Conservation (phyloP, 2,797 vertebrate genomes). For the Tiaroga cobitis region DNA sequence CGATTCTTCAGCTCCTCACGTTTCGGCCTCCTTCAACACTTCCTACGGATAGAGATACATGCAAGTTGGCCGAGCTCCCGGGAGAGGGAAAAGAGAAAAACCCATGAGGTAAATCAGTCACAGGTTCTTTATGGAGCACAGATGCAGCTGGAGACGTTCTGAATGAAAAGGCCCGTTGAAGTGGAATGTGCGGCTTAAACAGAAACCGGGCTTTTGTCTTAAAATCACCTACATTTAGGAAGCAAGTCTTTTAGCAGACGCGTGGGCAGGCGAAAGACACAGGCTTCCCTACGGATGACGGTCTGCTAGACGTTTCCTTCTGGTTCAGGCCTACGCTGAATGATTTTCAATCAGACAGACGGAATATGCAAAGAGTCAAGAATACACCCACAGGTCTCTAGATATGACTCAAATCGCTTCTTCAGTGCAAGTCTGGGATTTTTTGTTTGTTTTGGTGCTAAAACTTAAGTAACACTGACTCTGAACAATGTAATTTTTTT, state of each 20-base stretch:
- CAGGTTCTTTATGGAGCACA: conserved; percentile 65
- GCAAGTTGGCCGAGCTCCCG: conserved; percentile 33
- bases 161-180: conserved; percentile 70
- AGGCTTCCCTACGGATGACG: neutral
- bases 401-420: neutral
- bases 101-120: conserved; percentile 67
- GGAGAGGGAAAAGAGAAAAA: conserved; percentile 53
- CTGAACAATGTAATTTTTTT: neutral
- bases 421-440: neutral
- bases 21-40: conserved; percentile 36
- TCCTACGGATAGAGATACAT: conserved; percentile 30
- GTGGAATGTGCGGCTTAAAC: conserved; percentile 70
- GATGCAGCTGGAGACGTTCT: conserved; percentile 68
- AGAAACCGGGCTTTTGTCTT: conserved; percentile 74
- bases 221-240: conserved; percentile 69
- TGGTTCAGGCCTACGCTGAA: neutral
- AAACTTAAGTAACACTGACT: neutral
- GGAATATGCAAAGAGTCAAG: neutral
- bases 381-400: neutral
- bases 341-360: neutral
- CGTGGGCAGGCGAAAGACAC: conserved; percentile 41
- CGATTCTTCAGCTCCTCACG: neutral
- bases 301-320: neutral
- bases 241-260: conserved; percentile 73
- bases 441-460: neutral